Conservation (phyloP, 2,113 vertebrate genomes). For the Oryzias melastigma region DNA sequence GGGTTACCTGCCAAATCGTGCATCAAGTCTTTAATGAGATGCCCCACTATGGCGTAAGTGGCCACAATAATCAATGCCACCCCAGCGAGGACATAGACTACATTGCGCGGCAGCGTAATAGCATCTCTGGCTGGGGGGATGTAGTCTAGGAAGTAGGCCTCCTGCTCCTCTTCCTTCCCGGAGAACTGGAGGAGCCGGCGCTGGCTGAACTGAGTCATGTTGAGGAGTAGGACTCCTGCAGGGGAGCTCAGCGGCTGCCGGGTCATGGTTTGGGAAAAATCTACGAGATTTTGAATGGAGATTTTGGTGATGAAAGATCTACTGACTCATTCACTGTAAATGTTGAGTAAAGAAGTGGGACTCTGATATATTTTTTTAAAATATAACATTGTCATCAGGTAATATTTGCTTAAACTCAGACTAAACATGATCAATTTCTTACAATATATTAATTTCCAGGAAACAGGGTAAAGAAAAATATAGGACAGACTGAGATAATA, state of each 20-base stretch:
- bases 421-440: neutral
- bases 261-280: conserved; percentile 34
- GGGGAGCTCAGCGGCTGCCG: conserved; percentile 28
- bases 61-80: conserved; percentile 78
- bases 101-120: conserved; percentile 44
- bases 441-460: conserved; percentile 14
- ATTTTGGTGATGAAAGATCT: conserved; percentile 8
- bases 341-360: conserved; percentile 29
- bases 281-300: conserved; percentile 13
- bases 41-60: conserved; percentile 88
- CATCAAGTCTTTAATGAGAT: conserved; percentile 88
- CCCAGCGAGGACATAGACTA: conserved; percentile 76
- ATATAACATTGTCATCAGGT: neutral
- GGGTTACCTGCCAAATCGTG: conserved; percentile 86
- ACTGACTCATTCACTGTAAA: conserved; percentile 28
- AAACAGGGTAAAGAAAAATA: conserved; percentile 45
- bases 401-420: neutral
- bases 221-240: conserved; percentile 30
- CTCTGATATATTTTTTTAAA: neutral
- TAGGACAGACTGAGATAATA: conserved; percentile 69
- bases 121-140: conserved; percentile 64
- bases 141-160: conserved; percentile 74
- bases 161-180: conserved; percentile 50
- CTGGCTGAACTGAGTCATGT: conserved; percentile 31
- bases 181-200: conserved; percentile 70